Evolutionary conservation across 2,888 invertebrate genomes (phyloP), one percentile per base, ranked within the genome.

Genomic region (Zeuzera pyrina): DNA sequence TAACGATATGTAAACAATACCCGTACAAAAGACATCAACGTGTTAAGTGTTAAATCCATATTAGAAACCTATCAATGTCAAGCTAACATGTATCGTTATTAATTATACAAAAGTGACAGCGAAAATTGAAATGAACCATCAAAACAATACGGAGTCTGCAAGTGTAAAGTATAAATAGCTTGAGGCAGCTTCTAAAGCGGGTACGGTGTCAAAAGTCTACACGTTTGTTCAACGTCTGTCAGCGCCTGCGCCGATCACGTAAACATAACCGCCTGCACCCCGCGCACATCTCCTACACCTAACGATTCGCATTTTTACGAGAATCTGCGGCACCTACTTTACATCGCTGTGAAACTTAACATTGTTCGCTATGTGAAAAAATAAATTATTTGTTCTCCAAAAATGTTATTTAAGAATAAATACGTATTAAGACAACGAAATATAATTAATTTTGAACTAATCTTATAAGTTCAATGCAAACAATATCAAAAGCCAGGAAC

Each of bases 141-240:
- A 52, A 53, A 61, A 61, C 50, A 55, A 57, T 56, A 47, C 36
- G 44, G 36, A 51, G 42, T 41, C 39, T 50, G 48, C 35, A 33
- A 45, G 45, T 45, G 49, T 33, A 36, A 48, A 47, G 49, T 47
- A 59, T 60, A 71, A 73, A 74, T 71, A 76, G 56, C 58, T 49
- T 40, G 46, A 48, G 42, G 58, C 49, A 47, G 52, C 49, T 45
- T 49, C 35, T 50, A 63, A 58, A 67, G 59, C 59, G 54, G 52
- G 52, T 49, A 52, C 49, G 64, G 74, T 78, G 77, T 77, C 76
- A 76, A 73, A 6, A 73, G 67, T 67, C 59, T 66, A 66, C 47
- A 57, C 19, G 26, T 8, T 12, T 26, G 31, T 26, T 27, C 26
- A 32, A 11, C 29, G 28, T 37, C 38, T 30, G 33, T 34, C 38